Evolutionary conservation across 2,888 invertebrate genomes (phyloP), one percentile per base, ranked within the genome.

Genomic region (Prosopocoilus inquinatus): DNA sequence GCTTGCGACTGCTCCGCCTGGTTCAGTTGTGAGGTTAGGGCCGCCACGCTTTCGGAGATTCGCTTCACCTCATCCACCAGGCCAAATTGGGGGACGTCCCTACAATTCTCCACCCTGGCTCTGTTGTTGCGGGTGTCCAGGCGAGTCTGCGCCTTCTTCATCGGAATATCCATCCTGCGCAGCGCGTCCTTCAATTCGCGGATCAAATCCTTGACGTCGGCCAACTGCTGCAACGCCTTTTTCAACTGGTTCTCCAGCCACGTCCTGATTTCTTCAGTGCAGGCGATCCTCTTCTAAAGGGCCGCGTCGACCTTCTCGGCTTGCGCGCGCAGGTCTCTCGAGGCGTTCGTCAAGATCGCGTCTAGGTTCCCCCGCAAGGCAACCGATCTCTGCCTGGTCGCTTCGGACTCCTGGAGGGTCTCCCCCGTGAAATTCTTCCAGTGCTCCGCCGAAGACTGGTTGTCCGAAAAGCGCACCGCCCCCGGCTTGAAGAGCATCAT

Each of bases 121-220:
- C 95, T 81, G 41, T 63, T 46, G 72, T 81, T 81, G 59, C 94
- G 82, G 72, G 89, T 89, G 68, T 91, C 86, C 55, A 95, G 81
- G 57, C 95, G 84, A 0, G 94, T 93, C 75, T 95, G 94, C 0
- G 91, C 91, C 43, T 92, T 84, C 74, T 94, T 94, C 86, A 94
- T 86, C 2, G 91, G 87, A 11, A 85, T 82, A 71, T 94, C 92
- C 78, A 94, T 86, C 69, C 87, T 86, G 55, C 86, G 81, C 8
- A 93, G 80, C 0, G 88, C 84, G 39, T 79, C 78, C 63, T 87
- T 84, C 34, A 94, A 76, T 62, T 86, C 81, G 3, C 82, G 83
- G 55, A 93, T 89, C 49, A 91, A 80, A 36, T 77, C 81, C 75
- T 96, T 95, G 50, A 89, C 87, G 53, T 89, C 87, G 0, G 89